Percentiles rank a stretch among this genome's conserved stretches.
phyloP scores from a whole-genome alignment of 2,888 invertebrate species.

The Lutraria lutraria region DNA sequence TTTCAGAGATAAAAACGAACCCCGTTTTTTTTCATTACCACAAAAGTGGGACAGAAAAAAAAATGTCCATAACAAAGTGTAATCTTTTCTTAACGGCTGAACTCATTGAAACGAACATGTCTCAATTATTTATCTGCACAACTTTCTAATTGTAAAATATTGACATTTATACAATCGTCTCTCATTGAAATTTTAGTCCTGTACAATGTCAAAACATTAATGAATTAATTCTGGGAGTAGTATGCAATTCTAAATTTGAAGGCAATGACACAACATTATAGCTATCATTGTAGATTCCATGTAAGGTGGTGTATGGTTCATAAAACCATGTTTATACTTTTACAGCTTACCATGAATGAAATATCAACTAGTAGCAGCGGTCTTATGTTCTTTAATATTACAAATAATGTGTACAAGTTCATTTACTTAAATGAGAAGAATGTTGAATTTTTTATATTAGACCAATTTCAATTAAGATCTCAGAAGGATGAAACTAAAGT shows the following conservation, averaged over 20 bases:
- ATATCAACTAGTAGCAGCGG: too few relatives aligned
- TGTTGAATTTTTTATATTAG: too few relatives aligned
- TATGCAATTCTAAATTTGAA: not conserved
- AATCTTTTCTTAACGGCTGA: not conserved
- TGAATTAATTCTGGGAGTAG: not conserved
- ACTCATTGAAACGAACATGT: not conserved
- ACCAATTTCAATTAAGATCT: too few relatives aligned
- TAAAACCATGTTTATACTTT: too few relatives aligned
- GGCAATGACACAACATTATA: not conserved
- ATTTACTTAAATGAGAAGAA: too few relatives aligned
- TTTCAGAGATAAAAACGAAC: conserved; percentile 9
- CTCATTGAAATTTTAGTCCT: not conserved
- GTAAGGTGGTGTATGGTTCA: not conserved
- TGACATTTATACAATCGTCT: not conserved
- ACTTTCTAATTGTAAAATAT: not conserved
- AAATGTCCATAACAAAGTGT: not conserved
- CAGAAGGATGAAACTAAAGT: too few relatives aligned
- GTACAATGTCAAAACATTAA: not conserved
- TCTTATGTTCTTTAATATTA: too few relatives aligned
- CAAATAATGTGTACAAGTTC: too few relatives aligned
- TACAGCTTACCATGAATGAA: too few relatives aligned
- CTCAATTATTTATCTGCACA: not conserved
- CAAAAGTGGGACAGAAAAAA: conserved; percentile 6
- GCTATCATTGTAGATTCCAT: not conserved
- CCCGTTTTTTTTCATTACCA: not conserved